Evolutionary conservation across 2,888 invertebrate species (phyloP), one percentile per base, ranked within the genome.

Genomic region (Erebia aethiops): DNA sequence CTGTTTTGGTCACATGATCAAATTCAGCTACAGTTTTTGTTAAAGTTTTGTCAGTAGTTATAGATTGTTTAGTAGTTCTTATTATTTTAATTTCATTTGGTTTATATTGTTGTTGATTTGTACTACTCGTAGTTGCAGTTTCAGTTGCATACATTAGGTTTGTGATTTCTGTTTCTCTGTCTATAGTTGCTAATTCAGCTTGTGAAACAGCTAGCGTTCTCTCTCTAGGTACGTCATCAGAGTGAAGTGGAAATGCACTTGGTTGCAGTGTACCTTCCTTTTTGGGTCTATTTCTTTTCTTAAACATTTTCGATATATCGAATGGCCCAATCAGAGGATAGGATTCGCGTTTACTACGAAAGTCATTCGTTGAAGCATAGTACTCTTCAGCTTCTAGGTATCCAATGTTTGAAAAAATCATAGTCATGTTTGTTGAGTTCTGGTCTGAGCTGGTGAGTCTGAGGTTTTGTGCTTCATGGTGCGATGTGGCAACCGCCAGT

Each of bases 281-380:
- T 70, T 79, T 82, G 54, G 67, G 77, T 35, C 80, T 80, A 41
- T 82, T 84, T 51, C 79, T 87, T 76, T 83, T 87, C 68, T 84
- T 86, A 58, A 87, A 87, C 76, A 89, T 81, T 67, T 84, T 87
- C 0, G 89, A 86, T 67, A 91, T 83, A 67, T 91, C 91, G 72
- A 88, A 90, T 1, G 91, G 83, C 1, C 87, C 86, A 46, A 91
- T 89, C 26, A 91, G 84, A 0, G 89, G 81, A 69, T 85, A 85
- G 0, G 86, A 77, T n/a, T 83, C 84, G 13, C 87, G 79, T 58
- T 79, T 82, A 68, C 73, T 67, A 10, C 83, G 74, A 21, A 65
- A 61, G 14, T 74, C 65, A 13, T 64, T 41, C 11, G 67, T 52
- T 52, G 69, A n/a, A 8, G 26, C 64, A 49, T 68, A 74, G 71